A percentile compares a stretch with the other conserved stretches of the same genome.
Conservation (phyloP, 2,888 invertebrate species). For the Podabrus alpinus region DNA sequence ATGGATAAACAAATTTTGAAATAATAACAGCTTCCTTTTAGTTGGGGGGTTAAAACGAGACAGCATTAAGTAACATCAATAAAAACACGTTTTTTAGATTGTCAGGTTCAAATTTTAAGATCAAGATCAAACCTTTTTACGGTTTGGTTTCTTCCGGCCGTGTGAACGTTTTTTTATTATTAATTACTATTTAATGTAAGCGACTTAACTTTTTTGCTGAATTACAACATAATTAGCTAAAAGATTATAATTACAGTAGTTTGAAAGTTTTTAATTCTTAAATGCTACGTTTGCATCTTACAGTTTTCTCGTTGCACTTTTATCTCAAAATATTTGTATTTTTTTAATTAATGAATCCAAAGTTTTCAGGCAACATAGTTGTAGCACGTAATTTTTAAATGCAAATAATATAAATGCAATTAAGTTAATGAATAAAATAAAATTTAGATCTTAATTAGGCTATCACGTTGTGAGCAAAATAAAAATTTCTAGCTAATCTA, state of each 20-base stretch:
- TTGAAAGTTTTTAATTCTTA: not conserved
- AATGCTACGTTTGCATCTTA: not conserved
- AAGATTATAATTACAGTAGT: not conserved
- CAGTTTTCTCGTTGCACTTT: not conserved
- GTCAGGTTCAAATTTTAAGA: not conserved
- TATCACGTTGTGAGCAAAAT: slow-evolving; percentile 35
- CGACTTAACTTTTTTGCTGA: not conserved
- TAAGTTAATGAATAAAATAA: slow-evolving; percentile 33
- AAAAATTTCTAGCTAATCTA: slow-evolving; percentile 43
- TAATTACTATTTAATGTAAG: not conserved
- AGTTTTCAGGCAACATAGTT: not conserved
- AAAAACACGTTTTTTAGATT: not conserved
- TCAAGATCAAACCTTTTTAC: not conserved
- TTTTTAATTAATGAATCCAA: not conserved
- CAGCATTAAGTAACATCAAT: not conserved
- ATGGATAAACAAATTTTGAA: not conserved
- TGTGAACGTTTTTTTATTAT: not conserved
- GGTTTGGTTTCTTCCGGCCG: not conserved
- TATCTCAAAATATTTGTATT: not conserved
- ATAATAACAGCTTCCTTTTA: not conserved
- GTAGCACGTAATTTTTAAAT: slow-evolving; percentile 16
- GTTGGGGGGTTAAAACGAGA: not conserved
- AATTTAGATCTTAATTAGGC: slow-evolving; percentile 38
- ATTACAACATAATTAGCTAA: not conserved
- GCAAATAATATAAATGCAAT: slow-evolving; percentile 22